Percentiles rank a stretch among this genome's conserved stretches.
Conservation (phyloP, 2,113 vertebrate genomes). For the Callospermophilus lateralis region DNA sequence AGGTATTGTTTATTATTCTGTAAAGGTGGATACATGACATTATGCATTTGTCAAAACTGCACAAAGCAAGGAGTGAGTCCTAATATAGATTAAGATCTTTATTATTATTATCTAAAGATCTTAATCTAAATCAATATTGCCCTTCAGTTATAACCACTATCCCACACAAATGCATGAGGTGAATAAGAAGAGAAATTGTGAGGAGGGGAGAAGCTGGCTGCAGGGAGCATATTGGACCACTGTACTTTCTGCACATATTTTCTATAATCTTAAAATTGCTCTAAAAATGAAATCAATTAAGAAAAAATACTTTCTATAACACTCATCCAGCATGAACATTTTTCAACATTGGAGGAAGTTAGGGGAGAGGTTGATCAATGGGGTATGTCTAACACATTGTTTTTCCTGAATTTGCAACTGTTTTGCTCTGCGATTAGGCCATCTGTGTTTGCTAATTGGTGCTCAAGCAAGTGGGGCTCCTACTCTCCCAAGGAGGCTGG, state of each 20-base stretch:
- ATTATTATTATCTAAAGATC: too few relatives aligned
- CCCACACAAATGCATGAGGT: background rate
- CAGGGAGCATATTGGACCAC: too few relatives aligned
- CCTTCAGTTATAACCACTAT: background rate
- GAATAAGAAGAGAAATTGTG: background rate
- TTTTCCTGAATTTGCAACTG: background rate
- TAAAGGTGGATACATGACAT: background rate
- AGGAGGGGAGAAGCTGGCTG: accelerated
- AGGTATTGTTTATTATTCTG: background rate
- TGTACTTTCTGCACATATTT: background rate
- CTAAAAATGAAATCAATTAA: background rate
- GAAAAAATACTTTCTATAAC: background rate
- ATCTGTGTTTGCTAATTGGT: conserved; percentile 32
- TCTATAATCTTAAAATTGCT: background rate
- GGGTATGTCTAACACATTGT: background rate
- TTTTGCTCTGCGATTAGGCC: conserved; percentile 11
- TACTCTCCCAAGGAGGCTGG: background rate
- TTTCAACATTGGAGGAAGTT: background rate
- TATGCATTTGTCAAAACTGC: background rate
- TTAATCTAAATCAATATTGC: too few relatives aligned
- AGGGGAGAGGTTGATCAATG: background rate
- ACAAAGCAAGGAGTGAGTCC: background rate
- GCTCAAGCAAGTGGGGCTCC: background rate
- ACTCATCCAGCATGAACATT: background rate
- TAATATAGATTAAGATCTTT: background rate